These are phyloP conservation scores for Phasia obesa DNA, from an alignment of 2,888 invertebrate genomes.

Conservation along the genomic window DNA sequence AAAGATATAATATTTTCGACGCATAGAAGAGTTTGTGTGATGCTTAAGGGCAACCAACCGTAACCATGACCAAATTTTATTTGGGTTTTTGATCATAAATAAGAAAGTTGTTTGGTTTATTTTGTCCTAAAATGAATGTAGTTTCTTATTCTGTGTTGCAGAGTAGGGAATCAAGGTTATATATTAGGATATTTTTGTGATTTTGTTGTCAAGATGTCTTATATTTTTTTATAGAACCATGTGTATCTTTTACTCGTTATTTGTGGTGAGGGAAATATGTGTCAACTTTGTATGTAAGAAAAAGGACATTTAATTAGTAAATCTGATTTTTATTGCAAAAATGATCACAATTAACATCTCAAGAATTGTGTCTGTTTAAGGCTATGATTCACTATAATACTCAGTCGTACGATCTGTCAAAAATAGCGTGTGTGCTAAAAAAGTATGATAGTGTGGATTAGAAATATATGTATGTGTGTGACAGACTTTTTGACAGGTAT, in stretches of 20 bases:
- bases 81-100: neutral
- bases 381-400: no score
- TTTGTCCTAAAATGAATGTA: neutral
- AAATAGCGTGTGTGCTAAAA: no score
- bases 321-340: no score
- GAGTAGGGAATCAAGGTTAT: neutral
- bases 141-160: neutral
- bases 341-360: no score
- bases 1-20: neutral
- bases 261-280: no score
- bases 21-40: neutral
- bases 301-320: no score
- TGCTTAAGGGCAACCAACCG: neutral
- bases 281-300: neutral
- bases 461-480: no score
- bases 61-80: slow-evolving; percentile 8
- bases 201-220: neutral
- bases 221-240: slow-evolving; percentile 1
- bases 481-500: no score
- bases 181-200: neutral
- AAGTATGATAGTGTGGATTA: no score
- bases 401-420: no score
- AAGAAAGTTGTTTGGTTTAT: neutral
- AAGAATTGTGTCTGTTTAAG: no score
- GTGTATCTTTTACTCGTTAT: neutral